These are phyloP conservation scores for Protomyctophum bolini DNA, from an alignment of 2,113 vertebrate species.

Conservation along the genomic window DNA sequence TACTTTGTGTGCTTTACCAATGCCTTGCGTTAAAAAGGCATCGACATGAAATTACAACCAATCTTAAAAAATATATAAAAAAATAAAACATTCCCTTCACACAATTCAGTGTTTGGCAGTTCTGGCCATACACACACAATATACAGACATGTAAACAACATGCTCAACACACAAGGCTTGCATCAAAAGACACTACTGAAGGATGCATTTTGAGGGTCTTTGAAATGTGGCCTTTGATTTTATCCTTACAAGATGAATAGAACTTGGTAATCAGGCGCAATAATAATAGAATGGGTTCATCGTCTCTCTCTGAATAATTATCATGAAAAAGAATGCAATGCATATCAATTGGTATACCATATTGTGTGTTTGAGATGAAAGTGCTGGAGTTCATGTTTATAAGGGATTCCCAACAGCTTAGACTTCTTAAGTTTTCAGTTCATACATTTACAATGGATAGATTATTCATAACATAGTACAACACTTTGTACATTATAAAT, in stretches of 20 bases:
- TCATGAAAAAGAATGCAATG: constrained; percentile 5
- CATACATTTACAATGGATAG: too few relatives aligned
- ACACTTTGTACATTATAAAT: too few relatives aligned
- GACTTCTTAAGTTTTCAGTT: too few relatives aligned
- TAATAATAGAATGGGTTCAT: not conserved
- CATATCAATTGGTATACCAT: not conserved
- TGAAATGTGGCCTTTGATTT: constrained; percentile 20
- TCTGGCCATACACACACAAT: not conserved
- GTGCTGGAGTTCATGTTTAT: not conserved
- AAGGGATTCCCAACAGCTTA: not conserved
- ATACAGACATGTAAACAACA: not conserved
- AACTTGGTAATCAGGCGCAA: constrained; percentile 10
- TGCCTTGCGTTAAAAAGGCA: constrained; percentile 17
- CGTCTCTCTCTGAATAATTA: constrained; percentile 9
- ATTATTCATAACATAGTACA: too few relatives aligned
- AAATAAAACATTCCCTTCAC: not conserved
- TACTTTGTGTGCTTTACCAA: not conserved
- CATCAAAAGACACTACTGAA: constrained; percentile 12
- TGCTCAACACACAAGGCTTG: not conserved
- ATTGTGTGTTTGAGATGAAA: not conserved
- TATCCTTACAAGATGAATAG: constrained; percentile 12
- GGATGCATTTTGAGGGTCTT: constrained; percentile 13
- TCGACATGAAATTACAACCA: constrained; percentile 17
- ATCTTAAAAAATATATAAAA: not conserved
- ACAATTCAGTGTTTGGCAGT: not conserved